phyloP scores from a whole-genome alignment of 2,888 invertebrate species.

The Drosophila tripunctata region DNA sequence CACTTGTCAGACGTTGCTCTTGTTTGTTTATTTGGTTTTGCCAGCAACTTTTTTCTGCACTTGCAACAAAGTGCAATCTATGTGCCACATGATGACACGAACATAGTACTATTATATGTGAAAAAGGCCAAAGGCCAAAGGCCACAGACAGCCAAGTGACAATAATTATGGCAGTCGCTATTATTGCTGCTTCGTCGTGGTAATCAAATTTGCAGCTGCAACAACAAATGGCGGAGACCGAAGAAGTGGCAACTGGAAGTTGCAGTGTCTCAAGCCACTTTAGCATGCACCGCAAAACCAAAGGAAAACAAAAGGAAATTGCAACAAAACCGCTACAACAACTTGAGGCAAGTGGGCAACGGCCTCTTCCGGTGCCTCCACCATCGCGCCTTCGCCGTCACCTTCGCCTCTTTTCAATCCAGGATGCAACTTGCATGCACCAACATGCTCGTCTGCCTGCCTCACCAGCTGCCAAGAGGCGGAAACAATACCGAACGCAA shows the following conservation, averaged over 20 bases:
- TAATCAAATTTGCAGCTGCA: conserved; percentile 65
- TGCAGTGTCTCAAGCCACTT: conserved; percentile 54
- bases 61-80: conserved; percentile 59
- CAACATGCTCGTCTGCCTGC: conserved; percentile 15
- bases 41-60: conserved; percentile 40
- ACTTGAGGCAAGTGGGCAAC: conserved; percentile 62
- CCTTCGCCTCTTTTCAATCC: conserved; percentile 7
- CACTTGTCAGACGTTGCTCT: conserved; percentile 30
- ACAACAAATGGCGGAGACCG: conserved; percentile 16
- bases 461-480: conserved; percentile 44
- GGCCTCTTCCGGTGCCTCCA: conserved; percentile 1
- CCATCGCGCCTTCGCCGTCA: background rate
- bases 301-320: conserved; percentile 60
- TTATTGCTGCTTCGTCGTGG: conserved; percentile 36
- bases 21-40: conserved; percentile 34
- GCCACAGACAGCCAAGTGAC: conserved; percentile 52
- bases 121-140: conserved; percentile 40
- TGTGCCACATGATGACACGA: conserved; percentile 48
- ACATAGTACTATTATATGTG: background rate
- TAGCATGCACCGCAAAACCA: conserved; percentile 63
- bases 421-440: conserved; percentile 32
- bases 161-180: conserved; percentile 62
- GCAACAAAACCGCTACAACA: conserved; percentile 63
- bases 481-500: conserved; percentile 62
- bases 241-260: conserved; percentile 23